These are phyloP conservation scores for Rhopalosiphum padi DNA, from an alignment of 1,140 invertebrate genomes.

Conservation along the genomic window DNA sequence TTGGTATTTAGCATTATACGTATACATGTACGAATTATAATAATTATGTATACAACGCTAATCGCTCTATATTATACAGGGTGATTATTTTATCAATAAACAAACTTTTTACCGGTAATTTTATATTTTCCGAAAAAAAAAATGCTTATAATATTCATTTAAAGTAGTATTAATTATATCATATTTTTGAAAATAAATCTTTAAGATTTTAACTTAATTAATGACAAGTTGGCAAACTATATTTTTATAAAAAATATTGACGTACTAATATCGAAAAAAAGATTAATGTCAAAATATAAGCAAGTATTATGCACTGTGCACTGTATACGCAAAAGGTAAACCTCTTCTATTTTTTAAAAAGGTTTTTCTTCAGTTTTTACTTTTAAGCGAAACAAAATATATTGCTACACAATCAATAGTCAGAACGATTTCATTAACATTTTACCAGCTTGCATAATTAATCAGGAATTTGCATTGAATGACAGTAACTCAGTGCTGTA, in stretches of 20 bases:
- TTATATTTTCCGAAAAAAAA: background rate
- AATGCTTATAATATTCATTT: background rate
- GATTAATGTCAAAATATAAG: background rate
- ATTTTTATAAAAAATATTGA: background rate
- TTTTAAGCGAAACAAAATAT: background rate
- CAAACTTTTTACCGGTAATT: background rate
- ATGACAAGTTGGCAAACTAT: background rate
- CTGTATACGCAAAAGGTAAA: background rate
- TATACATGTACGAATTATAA: background rate
- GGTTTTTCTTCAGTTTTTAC: background rate
- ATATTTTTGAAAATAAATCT: background rate
- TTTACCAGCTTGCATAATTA: slow-evolving; percentile 35
- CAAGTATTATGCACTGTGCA: background rate
- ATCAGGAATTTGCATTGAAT: slow-evolving; percentile 34
- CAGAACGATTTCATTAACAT: slow-evolving; percentile 31
- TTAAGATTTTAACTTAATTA: background rate
- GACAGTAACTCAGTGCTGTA: slow-evolving; percentile 26
- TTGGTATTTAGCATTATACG: background rate
- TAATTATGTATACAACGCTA: background rate
- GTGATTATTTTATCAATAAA: background rate
- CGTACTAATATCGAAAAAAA: background rate
- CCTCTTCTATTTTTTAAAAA: background rate
- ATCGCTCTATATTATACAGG: background rate
- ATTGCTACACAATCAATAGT: slow-evolving; percentile 4
- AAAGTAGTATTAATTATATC: background rate